phyloP scores from a whole-genome alignment of 2,888 invertebrate genomes.

The Amphimallon solstitiale region DNA sequence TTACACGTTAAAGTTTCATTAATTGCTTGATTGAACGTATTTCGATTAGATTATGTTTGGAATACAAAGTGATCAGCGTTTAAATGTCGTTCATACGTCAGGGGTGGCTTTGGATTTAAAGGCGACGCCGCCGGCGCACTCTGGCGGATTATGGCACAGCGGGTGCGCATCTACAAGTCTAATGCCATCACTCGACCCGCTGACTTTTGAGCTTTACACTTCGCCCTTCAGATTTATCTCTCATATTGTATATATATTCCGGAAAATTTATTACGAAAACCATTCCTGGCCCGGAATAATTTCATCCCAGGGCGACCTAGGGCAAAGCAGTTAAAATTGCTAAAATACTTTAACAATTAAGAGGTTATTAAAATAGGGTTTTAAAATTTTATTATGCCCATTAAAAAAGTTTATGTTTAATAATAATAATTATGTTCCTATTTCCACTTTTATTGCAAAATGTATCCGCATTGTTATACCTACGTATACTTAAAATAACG shows the following conservation, averaged over 20 bases:
- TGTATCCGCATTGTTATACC: no score
- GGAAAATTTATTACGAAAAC: conserved; percentile 30
- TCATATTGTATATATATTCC: conserved; percentile 45
- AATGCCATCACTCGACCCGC: conserved; percentile 61
- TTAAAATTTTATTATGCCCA: no score
- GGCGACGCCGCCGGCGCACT: conserved; percentile 48
- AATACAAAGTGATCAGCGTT: conserved; percentile 31
- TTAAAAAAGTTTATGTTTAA: no score
- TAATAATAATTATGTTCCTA: no score
- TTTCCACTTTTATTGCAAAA: no score
- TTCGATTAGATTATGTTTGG: background rate
- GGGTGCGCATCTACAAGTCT: conserved; percentile 65
- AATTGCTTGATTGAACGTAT: background rate
- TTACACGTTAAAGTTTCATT: background rate
- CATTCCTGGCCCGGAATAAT: background rate
- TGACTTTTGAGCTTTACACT: conserved; percentile 49
- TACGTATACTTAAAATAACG: no score
- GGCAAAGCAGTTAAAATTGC: background rate
- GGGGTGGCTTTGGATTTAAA: conserved; percentile 49
- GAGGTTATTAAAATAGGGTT: no score
- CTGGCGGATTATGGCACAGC: conserved; percentile 56
- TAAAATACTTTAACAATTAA: no score
- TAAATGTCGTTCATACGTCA: conserved; percentile 35
- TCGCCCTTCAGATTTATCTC: conserved; percentile 44
- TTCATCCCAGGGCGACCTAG: background rate